Base-by-base conservation (phyloP, 2,888 invertebrate genomes). In the Polydrusus tereticollis region DNA sequence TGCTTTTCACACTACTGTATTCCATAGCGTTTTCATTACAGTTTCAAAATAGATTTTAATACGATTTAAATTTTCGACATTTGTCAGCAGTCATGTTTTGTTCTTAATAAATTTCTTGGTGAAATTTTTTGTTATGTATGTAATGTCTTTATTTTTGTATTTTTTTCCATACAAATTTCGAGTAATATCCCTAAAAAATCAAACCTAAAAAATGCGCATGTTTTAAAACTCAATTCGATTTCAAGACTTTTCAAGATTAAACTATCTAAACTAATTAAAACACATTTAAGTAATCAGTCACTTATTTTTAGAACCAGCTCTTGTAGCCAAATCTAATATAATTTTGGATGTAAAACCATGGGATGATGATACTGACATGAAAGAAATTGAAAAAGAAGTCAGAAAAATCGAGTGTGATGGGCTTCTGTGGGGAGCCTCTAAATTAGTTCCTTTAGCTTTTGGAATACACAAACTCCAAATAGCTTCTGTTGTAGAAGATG, bases 291-390 rank as follows among this genome's bases (percentile, higher is more conserved):
- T 33, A 7, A 33, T 2, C 2, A 33, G 10, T 33, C 7, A 10
- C 2, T 36, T 50, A 14, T 50, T 59, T 84, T 26, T 83, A 93
- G 93, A 98, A 86, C 94, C 96, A 23, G 90, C 86, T 4, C 86
- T 97, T 43, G 94, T 98, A 84, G 98, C 98, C 68, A 99, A 99
- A 86, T 98, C 97, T 3, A 96, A 92, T 83, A 93, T 99, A 59
- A 92, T 99, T 77, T 88, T 98, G 77, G 98, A 98, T 86, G 92
- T 98, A 0, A 99, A 99, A 84, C 97, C 97, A 16, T 92, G 92
- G 92, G 94, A 94, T 84, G 96, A 97, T 87, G 96, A 97, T 85
- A 98, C 98, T 38, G 94, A 98, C 81, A 94, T 98, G 93, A 90
- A 89, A 78, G 89, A 87, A 69, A 89, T 98, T 90, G 98, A 99